Base-by-base conservation (phyloP, 2,888 invertebrate species). In the Deilephila porcellus region DNA sequence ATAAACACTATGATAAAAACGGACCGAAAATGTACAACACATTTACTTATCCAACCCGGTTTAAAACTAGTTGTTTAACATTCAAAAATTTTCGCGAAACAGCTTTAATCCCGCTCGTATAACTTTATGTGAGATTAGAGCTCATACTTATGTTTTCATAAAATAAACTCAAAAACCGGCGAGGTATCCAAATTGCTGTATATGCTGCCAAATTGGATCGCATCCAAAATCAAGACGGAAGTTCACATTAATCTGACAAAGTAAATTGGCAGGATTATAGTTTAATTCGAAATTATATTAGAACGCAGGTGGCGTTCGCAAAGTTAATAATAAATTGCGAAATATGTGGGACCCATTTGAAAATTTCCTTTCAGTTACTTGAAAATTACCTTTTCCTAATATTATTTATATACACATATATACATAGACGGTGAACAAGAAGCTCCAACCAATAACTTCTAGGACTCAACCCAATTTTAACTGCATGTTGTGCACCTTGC, bases 181-280 rank as follows among this genome's bases (percentile, higher is more conserved):
- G 80, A 81, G 80, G 85, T 85, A 86, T 83, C 84, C 86, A 86
- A 87, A 88, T 85, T 84, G 86, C 83, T 80, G 85, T 84, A 83
- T 79, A 81, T 82, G 86, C 83, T 90, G 90, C 90, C 90, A 90
- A 90, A 78, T 84, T 90, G 90, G 90, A 88, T 75, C 77, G 73
- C 74, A 77, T 86, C 90, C 90, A 90, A 86, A 84, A 85, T 87
- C 86, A 86, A 84, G 83, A 79, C 76, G 79, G 78, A 80, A 83
- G 79, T 84, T 83, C 82, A 81, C 84, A 83, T 88, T 86, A 85
- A 87, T 87, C 87, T 83, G 81, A 79, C 86, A 79, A 79, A 81
- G 84, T 85, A 85, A 88, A 88, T 88, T 87, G 87, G 86, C 78
- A 71, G 82, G 85, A 87, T 89, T 87, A 86, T 86, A 85, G 83